Evolutionary conservation across 2,888 invertebrate species (phyloP).

Genomic region (Melanargia galathea): DNA sequence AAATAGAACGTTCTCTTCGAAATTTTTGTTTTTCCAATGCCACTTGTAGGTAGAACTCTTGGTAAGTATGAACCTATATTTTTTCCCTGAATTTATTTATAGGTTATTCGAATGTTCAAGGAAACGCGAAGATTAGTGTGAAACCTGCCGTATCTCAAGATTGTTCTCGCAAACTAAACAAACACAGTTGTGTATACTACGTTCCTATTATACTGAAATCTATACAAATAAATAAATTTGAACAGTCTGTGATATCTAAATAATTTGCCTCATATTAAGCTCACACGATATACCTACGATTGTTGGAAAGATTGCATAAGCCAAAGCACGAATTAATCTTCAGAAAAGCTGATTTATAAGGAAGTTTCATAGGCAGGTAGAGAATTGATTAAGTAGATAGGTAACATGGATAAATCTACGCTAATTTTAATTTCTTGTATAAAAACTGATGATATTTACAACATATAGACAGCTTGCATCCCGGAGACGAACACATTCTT

Average conservation of each 20-base stretch:
- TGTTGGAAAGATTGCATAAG: no score
- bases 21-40: not conserved
- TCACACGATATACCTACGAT: no score
- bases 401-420: no score
- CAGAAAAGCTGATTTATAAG: no score
- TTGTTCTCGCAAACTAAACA: constrained; percentile 19
- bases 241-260: not conserved
- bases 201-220: not conserved
- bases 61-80: constrained; percentile 11
- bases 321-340: no score
- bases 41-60: constrained; percentile 8
- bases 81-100: constrained; percentile 10
- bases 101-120: constrained; percentile 9
- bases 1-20: not conserved
- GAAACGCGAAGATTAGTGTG: constrained; percentile 6
- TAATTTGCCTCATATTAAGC: no score
- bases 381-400: no score
- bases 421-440: no score
- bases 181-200: not conserved
- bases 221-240: not conserved
- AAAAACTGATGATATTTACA: no score
- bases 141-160: constrained; percentile 28
- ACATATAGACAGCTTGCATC: no score
- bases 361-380: no score
- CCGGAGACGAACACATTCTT: no score